phyloP scores from a whole-genome alignment of 1,140 invertebrate species.

The Heliconius eleuchia region DNA sequence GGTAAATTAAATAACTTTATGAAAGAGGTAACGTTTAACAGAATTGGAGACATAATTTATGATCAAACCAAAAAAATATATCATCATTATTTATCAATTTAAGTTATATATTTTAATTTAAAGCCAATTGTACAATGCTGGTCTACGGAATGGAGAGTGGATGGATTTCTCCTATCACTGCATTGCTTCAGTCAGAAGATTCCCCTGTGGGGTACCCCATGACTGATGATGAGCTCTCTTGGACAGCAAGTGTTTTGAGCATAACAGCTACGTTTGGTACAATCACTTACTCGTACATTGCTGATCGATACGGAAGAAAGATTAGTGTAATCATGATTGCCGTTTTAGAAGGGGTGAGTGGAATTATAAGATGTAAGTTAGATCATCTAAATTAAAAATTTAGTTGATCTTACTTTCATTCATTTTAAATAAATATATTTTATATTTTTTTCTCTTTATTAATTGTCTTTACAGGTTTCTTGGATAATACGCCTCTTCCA shows the following conservation, averaged over 20 bases:
- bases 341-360: slow-evolving; percentile 40
- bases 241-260: slow-evolving; percentile 61
- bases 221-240: slow-evolving; percentile 69
- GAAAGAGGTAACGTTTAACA: too few species aligned
- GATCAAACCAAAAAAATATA: too few species aligned
- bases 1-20: too few species aligned
- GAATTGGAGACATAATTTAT: too few species aligned
- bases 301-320: slow-evolving; percentile 46
- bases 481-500: slow-evolving; percentile 38
- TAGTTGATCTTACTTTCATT: too few species aligned
- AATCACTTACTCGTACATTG: slow-evolving; percentile 35
- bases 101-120: neutral
- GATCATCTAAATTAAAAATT: too few species aligned
- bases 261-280: slow-evolving; percentile 36
- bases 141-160: slow-evolving; percentile 79
- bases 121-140: slow-evolving; percentile 78
- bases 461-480: slow-evolving; percentile 36
- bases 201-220: slow-evolving; percentile 73
- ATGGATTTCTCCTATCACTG: slow-evolving; percentile 81
- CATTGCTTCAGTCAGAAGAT: slow-evolving; percentile 63
- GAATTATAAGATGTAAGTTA: neutral
- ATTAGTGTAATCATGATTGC: slow-evolving; percentile 39
- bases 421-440: too few species aligned
- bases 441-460: neutral
- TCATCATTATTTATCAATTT: too few species aligned